Base-by-base conservation (phyloP, 2,888 invertebrate species). In the Drosophila greeni region DNA sequence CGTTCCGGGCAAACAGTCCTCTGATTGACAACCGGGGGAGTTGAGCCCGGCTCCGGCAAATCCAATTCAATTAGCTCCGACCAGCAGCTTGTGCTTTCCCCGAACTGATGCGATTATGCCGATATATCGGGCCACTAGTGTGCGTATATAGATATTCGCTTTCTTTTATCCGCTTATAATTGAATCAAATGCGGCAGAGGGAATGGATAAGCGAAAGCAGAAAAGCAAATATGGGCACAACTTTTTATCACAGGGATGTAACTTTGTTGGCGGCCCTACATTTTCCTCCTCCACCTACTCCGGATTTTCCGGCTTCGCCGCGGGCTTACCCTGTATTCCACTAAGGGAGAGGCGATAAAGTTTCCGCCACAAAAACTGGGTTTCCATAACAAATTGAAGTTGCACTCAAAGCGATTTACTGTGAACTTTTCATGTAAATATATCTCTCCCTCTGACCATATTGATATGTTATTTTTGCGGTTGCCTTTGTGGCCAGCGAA, bases 161-260 rank as follows among this genome's bases (percentile, higher is more conserved):
- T 59, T 55, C 45, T 49, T 70, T 76, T 70, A 84, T 84, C 79
- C 85, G 79, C 68, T 75, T 72, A 70, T 85, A 81, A 81, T 81
- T 81, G 81, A 85, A 81, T 85, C 68, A 85, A 85, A 75, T 66
- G 66, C 74, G 83, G 71, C 66, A 70, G 72, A 73, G 57, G 55
- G 64, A 65, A 47, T 36, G 53, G 57, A 70, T 51, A 49, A 53
- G 55, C 48, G 37, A 56, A 59, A 54, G 47, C 48, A 68, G 54
- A 75, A 76, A 66, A 59, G 68, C 81, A 85, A 80, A 80, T 83
- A 85, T 85, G 85, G 80, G 52, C 64, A 52, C 56, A 79, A 76
- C 72, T 84, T 84, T 84, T 79, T 84, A 84, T 82, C 83, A 67
- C 52, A 42, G 66, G 65, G 43, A 43, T 40, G 43, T 78, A 70